Evolutionary conservation across 2,797 vertebrate species (phyloP).

Genomic region (Syndactyla subalaris): DNA sequence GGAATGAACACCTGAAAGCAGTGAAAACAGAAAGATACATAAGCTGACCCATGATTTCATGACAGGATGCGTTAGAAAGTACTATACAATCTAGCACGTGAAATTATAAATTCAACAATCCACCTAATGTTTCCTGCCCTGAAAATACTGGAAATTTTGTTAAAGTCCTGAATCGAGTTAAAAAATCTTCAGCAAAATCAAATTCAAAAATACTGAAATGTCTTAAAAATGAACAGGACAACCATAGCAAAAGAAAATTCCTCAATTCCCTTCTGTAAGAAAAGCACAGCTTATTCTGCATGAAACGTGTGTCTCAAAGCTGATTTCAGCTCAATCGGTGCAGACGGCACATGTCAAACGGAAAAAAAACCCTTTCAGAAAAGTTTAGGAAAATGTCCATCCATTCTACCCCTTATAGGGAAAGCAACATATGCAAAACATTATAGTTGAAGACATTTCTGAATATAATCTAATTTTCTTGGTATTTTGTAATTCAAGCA

Average conservation of each 20-base stretch:
- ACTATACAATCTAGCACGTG: constrained; percentile 3
- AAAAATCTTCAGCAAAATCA: not conserved
- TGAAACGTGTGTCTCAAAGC: not conserved
- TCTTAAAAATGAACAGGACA: not conserved
- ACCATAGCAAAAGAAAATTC: not conserved
- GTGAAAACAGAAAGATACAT: not conserved
- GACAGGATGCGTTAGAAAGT: constrained; percentile 15
- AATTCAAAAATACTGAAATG: not conserved
- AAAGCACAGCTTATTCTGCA: not conserved
- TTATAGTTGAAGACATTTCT: constrained; percentile 71
- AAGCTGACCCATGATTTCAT: constrained; percentile 1
- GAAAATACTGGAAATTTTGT: not conserved
- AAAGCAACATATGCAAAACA: constrained; percentile 73
- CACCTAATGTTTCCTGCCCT: not conserved
- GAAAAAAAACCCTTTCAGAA: not conserved
- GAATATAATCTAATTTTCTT: constrained; percentile 75
- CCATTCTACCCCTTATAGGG: constrained; percentile 40
- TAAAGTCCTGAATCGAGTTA: not conserved
- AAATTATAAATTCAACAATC: constrained; percentile 43
- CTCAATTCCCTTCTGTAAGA: not conserved
- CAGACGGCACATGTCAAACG: not conserved
- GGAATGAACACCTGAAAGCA: not conserved
- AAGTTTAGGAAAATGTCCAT: constrained; percentile 61
- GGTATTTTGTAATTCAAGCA: constrained; percentile 72
- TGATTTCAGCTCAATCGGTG: not conserved